These are phyloP conservation scores for Raja brachyura DNA, from an alignment of 2,113 vertebrate species.

Conservation along the genomic window DNA sequence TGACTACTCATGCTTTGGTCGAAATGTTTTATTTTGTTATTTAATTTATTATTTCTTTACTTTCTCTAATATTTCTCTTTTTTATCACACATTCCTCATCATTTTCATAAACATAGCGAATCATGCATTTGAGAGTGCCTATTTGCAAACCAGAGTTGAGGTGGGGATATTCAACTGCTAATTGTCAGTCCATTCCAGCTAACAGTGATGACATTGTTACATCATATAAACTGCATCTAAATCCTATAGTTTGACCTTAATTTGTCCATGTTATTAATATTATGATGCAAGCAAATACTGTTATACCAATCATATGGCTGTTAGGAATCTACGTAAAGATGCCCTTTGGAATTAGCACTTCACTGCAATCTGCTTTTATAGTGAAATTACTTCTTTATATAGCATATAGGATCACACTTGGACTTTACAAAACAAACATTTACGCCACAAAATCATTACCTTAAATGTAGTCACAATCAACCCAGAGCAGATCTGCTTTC, in stretches of 20 bases:
- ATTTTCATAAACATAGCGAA: background rate
- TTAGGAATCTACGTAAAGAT: background rate
- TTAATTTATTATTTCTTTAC: background rate
- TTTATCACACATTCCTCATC: background rate
- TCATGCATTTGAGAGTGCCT: background rate
- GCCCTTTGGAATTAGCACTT: background rate
- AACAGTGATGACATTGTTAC: background rate
- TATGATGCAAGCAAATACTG: background rate
- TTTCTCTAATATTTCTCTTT: background rate
- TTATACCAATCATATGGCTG: background rate
- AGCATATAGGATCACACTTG: background rate
- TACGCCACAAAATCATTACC: constrained; percentile 25
- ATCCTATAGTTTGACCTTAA: background rate
- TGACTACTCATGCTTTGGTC: background rate
- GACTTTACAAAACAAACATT: constrained; percentile 36
- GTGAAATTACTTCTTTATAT: background rate
- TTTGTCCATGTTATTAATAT: background rate
- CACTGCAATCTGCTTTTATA: background rate
- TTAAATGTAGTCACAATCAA: constrained; percentile 29
- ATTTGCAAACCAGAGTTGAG: background rate
- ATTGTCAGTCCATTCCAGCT: background rate
- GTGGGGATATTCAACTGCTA: background rate
- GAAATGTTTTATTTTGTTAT: background rate
- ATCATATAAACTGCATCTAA: background rate
- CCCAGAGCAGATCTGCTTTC: constrained; percentile 31